These are phyloP conservation scores for Sporophila hypoxantha DNA, from an alignment of 2,113 vertebrate species.

Conservation along the genomic window DNA sequence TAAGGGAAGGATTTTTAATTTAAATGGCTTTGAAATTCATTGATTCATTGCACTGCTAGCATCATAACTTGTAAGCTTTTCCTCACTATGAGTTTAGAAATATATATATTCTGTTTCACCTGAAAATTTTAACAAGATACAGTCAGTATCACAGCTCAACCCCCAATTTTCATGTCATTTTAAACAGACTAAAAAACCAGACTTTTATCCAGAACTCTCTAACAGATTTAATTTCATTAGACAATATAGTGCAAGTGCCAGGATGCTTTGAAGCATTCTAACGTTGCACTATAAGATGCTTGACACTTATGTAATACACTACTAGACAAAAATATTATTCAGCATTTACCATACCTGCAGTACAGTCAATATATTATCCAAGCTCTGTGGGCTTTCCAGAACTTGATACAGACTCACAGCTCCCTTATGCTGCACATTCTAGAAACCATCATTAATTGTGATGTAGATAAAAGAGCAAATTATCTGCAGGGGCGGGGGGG, in stretches of 20 bases:
- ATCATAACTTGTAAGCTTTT: neutral
- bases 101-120: neutral
- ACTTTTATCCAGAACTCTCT: neutral
- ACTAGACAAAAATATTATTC: neutral
- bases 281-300: neutral
- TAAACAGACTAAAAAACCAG: neutral
- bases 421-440: neutral
- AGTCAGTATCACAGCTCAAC: neutral
- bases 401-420: neutral
- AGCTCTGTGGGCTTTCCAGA: neutral
- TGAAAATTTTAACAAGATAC: neutral
- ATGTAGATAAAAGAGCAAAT: neutral
- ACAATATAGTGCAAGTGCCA: neutral
- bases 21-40: neutral
- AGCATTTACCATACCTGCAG: neutral
- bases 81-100: neutral
- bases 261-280: neutral
- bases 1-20: neutral
- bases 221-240: neutral
- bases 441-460: neutral
- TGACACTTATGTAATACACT: neutral
- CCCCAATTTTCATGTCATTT: neutral
- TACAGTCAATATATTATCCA: neutral
- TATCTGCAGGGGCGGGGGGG: accelerated
- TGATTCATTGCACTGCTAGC: neutral